Evolutionary conservation across 1,140 invertebrate genomes (phyloP).

Genomic region (Aphaenogaster rudis): DNA sequence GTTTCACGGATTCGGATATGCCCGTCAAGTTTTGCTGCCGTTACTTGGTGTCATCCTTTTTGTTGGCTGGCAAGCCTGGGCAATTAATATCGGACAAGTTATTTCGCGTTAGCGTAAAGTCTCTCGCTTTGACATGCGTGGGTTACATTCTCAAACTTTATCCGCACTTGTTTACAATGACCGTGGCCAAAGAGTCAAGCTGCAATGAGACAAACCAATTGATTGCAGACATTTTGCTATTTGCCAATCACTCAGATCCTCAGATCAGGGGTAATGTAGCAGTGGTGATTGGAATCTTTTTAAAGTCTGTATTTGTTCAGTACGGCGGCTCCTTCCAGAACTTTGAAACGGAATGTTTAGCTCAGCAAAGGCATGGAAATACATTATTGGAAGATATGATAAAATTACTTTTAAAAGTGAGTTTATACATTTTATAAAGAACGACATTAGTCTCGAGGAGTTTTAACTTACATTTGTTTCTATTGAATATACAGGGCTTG

Average conservation of each 20-base stretch:
- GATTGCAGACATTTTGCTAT: constrained; percentile 91
- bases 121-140: constrained; percentile 92
- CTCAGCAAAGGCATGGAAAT: constrained; percentile 74
- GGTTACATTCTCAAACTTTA: constrained; percentile 90
- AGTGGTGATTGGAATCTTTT: constrained; percentile 90
- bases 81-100: constrained; percentile 89
- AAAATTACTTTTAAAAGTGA: constrained; percentile 87
- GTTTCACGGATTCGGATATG: constrained; percentile 89
- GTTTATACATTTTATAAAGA: constrained; percentile 36
- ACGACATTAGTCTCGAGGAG: neutral
- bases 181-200: constrained; percentile 79
- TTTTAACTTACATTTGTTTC: constrained; percentile 26
- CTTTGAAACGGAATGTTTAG: constrained; percentile 79
- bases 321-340: constrained; percentile 86
- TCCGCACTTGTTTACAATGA: constrained; percentile 89
- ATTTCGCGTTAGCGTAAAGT: constrained; percentile 94
- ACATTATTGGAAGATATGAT: constrained; percentile 87
- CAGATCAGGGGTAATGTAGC: constrained; percentile 93
- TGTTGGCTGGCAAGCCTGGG: constrained; percentile 90
- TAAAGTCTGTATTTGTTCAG: constrained; percentile 89
- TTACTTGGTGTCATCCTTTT: constrained; percentile 91
- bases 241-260: constrained; percentile 92
- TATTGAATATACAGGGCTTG: constrained; percentile 87
- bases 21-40: constrained; percentile 92
- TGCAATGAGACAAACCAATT: constrained; percentile 85